Evolutionary conservation across 2,797 vertebrate species (phyloP).

Genomic region (Myotis findleyi): DNA sequence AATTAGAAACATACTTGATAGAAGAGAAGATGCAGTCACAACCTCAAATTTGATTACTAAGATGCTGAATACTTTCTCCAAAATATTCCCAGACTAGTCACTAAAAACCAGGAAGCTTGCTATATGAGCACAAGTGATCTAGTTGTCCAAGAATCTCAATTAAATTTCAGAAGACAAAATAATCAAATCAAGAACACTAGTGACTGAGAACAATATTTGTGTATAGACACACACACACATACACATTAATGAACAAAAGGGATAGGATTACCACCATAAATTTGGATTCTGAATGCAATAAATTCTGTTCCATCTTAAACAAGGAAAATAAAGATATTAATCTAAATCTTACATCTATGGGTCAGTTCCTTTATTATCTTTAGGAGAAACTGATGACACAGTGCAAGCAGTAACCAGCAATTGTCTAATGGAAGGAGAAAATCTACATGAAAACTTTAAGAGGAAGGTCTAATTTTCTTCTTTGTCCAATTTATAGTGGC

Average conservation of each 20-base stretch:
- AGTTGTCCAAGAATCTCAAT: background rate
- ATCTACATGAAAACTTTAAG: background rate
- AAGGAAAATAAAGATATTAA: conserved; percentile 33
- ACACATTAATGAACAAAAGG: background rate
- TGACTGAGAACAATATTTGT: conserved; percentile 24
- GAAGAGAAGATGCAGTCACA: conserved; percentile 13
- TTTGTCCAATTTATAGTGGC: background rate
- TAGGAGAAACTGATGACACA: conserved; percentile 17
- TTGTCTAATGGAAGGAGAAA: conserved; percentile 9
- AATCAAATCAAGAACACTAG: conserved; percentile 50
- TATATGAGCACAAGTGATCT: background rate
- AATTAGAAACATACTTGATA: conserved; percentile 7
- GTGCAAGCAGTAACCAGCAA: background rate
- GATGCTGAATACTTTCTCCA: background rate
- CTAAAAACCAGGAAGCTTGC: background rate
- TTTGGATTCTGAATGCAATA: background rate
- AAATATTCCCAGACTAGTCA: conserved; percentile 41
- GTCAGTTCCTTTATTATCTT: background rate
- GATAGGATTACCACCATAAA: background rate
- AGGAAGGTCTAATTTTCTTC: background rate
- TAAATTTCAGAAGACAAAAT: background rate
- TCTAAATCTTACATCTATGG: background rate
- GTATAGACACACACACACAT: background rate
- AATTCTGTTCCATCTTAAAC: background rate
- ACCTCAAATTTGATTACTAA: conserved; percentile 50